Evolutionary conservation across 2,797 vertebrate species (phyloP), one percentile per base, ranked within the genome.

Genomic region (Ctenopoma kingsleyae): DNA sequence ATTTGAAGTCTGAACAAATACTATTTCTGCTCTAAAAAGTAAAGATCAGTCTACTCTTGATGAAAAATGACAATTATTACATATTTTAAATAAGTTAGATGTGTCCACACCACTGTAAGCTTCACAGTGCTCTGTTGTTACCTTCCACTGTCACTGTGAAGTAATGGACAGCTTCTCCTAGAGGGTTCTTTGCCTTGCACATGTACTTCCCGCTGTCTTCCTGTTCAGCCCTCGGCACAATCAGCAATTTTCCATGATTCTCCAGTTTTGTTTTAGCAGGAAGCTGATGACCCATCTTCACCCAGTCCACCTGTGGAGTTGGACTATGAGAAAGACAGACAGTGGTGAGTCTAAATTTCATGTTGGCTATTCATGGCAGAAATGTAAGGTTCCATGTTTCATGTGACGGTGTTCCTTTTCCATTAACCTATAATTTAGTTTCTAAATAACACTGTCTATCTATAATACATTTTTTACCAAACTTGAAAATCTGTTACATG

Each of bases 81-180:
- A 25, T 25, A 4, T 2, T 25, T 25, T 25, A n/a, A n/a, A 27
- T 30, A 30, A 30, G 6, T 30, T 4, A 13, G 16, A 46, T 9
- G 20, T 43, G 40, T 19, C 2, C 9, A 27, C 19, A 44, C 1
- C 27, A 13, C 15, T 6, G 6, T 8, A 12, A 16, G 32, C 23
- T 27, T 30, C 3, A 16, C 7, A 67, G 12, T 7, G 25, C 2
- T 2, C 15, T n/a, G 5, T 6, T 40, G 8, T 89, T 91, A 99
- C 98, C 98, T 95, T 99, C 97, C 5, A 99, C 94, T 0, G 66
- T 93, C 40, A 99, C 94, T 0, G 84, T 92, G 86, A 98, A 99
- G 76, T 94, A 89, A 22, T 97, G 96, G 11, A 79, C 52, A 1
- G 43, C 77, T 48, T 90, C 88, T 72, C 97, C 97, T 36, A 94